Conservation (phyloP, 2,797 vertebrate genomes). For the Acanthurus lineatus region DNA sequence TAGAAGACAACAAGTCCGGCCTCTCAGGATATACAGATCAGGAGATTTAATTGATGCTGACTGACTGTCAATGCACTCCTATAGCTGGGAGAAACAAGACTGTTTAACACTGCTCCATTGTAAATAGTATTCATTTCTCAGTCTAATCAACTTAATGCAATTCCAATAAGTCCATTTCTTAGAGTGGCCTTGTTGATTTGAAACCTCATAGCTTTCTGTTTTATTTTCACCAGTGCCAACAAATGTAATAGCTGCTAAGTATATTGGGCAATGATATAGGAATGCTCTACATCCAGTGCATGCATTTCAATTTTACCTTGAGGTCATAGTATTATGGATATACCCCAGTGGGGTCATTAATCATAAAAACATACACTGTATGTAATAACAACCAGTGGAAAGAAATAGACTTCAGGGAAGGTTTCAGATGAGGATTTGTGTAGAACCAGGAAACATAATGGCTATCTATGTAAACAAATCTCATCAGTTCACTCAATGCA, state of each 20-base stretch:
- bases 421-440: constrained; percentile 56
- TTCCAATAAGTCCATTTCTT: constrained; percentile 83
- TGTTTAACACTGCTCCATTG: constrained; percentile 79
- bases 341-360: constrained; percentile 78
- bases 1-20: constrained; percentile 81
- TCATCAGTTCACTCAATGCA: constrained; percentile 54
- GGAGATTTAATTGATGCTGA: constrained; percentile 84
- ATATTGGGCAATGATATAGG: constrained; percentile 83
- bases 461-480: constrained; percentile 59
- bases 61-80: constrained; percentile 76
- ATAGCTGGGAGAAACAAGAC: constrained; percentile 74
- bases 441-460: constrained; percentile 49
- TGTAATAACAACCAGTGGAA: constrained; percentile 72
- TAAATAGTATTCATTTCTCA: constrained; percentile 80
- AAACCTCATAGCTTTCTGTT: constrained; percentile 75
- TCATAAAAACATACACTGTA: constrained; percentile 76
- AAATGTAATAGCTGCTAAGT: constrained; percentile 84
- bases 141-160: constrained; percentile 84
- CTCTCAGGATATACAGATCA: constrained; percentile 80
- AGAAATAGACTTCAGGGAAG: constrained; percentile 60
- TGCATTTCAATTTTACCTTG: constrained; percentile 84
- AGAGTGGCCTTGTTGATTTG: constrained; percentile 83
- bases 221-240: constrained; percentile 81
- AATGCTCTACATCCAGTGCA: constrained; percentile 80
- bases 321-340: constrained; percentile 79